Evolutionary conservation across 2,113 vertebrate genomes (phyloP).

Genomic region (Python bivittatus): DNA sequence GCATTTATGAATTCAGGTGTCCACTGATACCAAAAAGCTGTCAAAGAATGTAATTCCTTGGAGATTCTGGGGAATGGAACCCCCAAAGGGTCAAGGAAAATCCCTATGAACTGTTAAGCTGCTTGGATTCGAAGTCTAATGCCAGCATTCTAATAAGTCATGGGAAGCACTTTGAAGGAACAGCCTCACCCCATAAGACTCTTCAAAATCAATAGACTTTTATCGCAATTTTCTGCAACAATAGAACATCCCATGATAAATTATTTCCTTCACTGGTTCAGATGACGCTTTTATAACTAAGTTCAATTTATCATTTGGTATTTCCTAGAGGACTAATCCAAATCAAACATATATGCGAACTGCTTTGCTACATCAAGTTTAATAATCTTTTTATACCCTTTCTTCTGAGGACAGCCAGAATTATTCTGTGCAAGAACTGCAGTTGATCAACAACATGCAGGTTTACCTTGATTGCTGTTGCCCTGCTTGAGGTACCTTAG

Average conservation of each 20-base stretch:
- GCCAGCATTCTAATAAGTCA: not conserved
- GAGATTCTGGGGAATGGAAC: rapidly evolving
- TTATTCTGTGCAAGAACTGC: not conserved
- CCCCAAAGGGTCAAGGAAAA: rapidly evolving
- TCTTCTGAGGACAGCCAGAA: not conserved
- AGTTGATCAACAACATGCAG: not conserved
- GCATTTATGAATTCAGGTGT: not conserved
- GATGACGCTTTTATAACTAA: slow-evolving; percentile 31
- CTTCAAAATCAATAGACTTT: slow-evolving; percentile 44
- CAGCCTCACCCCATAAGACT: not conserved
- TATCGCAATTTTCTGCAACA: slow-evolving; percentile 49
- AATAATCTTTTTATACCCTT: not conserved
- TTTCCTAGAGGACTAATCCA: slow-evolving; percentile 2
- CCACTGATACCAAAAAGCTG: not conserved
- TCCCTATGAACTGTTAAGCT: rapidly evolving
- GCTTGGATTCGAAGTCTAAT: not conserved
- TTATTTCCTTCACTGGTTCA: slow-evolving; percentile 19
- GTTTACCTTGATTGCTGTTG: not conserved
- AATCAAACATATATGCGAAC: not conserved
- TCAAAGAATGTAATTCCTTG: not conserved
- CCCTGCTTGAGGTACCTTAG: not conserved
- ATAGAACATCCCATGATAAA: slow-evolving; percentile 34
- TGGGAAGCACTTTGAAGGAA: not conserved
- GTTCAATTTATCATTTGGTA: slow-evolving; percentile 35
- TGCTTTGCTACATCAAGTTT: slow-evolving; percentile 11